These are phyloP conservation scores for Leptosomus discolor DNA, from an alignment of 2,113 vertebrate species.

Conservation along the genomic window DNA sequence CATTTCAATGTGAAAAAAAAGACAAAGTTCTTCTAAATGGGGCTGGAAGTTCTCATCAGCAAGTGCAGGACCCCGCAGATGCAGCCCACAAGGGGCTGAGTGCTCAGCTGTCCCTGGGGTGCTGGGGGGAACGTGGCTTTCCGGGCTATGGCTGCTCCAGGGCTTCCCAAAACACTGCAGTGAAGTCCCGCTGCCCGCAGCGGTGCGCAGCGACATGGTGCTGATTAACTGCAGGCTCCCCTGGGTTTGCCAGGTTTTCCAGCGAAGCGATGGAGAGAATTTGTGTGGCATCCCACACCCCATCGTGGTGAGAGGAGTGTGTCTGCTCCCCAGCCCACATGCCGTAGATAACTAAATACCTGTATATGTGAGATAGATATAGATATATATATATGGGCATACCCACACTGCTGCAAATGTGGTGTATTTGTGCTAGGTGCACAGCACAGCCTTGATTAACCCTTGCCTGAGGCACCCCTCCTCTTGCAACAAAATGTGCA, in stretches of 20 bases:
- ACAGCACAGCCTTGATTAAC: background rate
- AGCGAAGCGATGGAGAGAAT: background rate
- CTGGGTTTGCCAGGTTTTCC: background rate
- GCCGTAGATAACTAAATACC: conserved; percentile 11
- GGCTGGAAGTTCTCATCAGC: background rate
- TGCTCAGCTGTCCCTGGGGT: fast-evolving
- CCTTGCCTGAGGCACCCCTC: background rate
- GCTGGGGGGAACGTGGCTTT: background rate
- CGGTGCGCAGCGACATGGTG: background rate
- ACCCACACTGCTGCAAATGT: background rate
- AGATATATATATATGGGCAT: background rate
- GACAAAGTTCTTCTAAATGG: background rate
- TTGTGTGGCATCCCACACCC: conserved; percentile 11
- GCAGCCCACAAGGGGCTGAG: background rate
- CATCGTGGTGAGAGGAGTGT: background rate
- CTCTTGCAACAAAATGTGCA: background rate
- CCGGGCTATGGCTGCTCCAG: background rate
- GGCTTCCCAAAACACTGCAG: background rate
- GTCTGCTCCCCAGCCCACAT: background rate
- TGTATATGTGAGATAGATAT: background rate
- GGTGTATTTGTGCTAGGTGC: background rate
- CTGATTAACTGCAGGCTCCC: conserved; percentile 13
- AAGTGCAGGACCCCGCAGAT: background rate
- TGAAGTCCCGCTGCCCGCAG: background rate
- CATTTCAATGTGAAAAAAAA: background rate